Conservation (phyloP, 2,797 vertebrate genomes). For the Garrulus glandarius region DNA sequence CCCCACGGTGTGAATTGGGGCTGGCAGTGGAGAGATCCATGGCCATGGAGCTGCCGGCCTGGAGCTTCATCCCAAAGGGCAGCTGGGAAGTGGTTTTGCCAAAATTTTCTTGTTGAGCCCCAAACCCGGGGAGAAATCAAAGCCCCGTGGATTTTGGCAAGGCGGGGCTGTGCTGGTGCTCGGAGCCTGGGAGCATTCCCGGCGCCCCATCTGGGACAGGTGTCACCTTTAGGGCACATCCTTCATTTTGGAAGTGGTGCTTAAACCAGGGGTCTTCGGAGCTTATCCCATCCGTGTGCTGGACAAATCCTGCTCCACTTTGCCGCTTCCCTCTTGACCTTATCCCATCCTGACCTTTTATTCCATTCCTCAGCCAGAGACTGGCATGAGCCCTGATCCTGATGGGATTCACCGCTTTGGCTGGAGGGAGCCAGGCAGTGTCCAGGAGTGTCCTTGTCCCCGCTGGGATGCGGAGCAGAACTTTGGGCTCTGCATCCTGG, state of each 20-base stretch:
- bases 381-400: not conserved
- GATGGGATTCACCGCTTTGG: fast-evolving
- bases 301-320: not conserved
- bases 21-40: fast-evolving
- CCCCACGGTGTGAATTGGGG: fast-evolving
- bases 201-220: fast-evolving
- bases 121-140: fast-evolving
- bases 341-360: not conserved
- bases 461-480: fast-evolving
- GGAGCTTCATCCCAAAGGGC: not conserved
- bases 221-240: not conserved
- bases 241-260: not conserved
- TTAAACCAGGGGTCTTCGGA: fast-evolving
- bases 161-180: not conserved
- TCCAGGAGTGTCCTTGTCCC: not conserved
- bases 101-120: fast-evolving
- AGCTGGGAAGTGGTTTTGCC: not conserved
- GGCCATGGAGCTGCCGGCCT: fast-evolving
- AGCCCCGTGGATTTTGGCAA: fast-evolving
- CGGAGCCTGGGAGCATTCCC: fast-evolving
- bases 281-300: fast-evolving
- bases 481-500: fast-evolving
- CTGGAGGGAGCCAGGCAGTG: not conserved
- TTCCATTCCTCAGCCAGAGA: fast-evolving
- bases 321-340: not conserved